Conservation (phyloP, 2,888 invertebrate genomes). For the Mayetiola destructor region DNA sequence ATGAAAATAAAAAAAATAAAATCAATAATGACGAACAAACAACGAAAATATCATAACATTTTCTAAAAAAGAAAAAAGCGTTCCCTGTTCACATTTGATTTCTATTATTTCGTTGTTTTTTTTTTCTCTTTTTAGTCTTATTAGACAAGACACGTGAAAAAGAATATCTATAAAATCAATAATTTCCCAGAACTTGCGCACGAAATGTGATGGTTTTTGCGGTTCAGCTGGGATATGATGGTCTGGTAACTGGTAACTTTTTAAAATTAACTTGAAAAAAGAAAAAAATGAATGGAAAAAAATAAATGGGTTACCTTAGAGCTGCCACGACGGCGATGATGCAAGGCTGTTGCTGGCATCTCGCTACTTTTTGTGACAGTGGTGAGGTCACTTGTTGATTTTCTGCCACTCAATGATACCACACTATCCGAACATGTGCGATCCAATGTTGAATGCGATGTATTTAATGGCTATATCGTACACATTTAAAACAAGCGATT, state of each 20-base stretch:
- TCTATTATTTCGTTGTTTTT: no score
- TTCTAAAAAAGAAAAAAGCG: neutral
- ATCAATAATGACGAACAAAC: neutral
- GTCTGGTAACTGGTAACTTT: no score
- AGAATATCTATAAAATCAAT: no score
- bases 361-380: constrained; percentile 39
- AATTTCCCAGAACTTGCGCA: no score
- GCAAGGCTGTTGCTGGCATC: constrained; percentile 33
- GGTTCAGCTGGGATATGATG: no score
- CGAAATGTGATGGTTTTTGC: no score
- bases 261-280: no score
- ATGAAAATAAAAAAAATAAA: neutral
- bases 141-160: no score
- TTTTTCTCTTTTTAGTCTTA: no score
- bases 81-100: no score
- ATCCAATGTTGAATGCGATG: constrained; percentile 34
- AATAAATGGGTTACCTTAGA: constrained; percentile 24
- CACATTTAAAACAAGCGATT: constrained; percentile 6
- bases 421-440: constrained; percentile 35
- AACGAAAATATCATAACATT: neutral
- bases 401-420: constrained; percentile 42
- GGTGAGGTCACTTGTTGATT: constrained; percentile 64
- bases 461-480: constrained; percentile 31
- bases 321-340: constrained; percentile 41
- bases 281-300: neutral